Evolutionary conservation across 1,140 invertebrate genomes (phyloP).

Genomic region (Goniozus legneri): DNA sequence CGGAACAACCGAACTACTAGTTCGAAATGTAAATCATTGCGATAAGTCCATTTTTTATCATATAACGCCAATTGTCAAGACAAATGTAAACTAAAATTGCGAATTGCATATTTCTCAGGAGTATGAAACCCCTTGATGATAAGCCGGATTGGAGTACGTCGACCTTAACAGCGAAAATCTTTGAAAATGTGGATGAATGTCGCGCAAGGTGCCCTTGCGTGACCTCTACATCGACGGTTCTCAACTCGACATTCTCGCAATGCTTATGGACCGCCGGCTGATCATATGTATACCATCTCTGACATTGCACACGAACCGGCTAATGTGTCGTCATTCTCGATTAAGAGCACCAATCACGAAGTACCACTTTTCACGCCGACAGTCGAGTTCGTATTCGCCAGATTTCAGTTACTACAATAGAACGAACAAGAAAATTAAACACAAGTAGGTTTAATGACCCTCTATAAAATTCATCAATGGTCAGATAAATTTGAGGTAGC

Average conservation of each 20-base stretch:
- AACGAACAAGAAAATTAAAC: no score
- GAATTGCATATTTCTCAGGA: no score
- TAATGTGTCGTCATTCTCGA: not conserved
- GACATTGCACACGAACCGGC: not conserved
- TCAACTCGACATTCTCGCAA: constrained; percentile 22
- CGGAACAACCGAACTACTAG: no score
- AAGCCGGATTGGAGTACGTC: no score
- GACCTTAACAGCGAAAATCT: constrained; percentile 24
- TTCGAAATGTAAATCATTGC: no score
- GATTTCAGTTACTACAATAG: no score
- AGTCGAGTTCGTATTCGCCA: no score
- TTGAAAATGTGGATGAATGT: constrained; percentile 27
- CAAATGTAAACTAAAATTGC: no score
- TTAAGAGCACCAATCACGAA: not conserved
- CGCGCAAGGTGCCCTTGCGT: constrained; percentile 38
- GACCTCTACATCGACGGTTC: constrained; percentile 31
- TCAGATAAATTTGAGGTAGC: not conserved
- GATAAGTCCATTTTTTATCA: no score
- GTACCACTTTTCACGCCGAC: not conserved
- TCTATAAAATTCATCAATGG: not conserved
- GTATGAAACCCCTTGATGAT: no score
- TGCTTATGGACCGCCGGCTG: no score
- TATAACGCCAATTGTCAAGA: no score
- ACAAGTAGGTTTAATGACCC: not conserved
- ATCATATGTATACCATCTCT: not conserved